Conservation (phyloP, 2,113 vertebrate species). For the Lontra canadensis region DNA sequence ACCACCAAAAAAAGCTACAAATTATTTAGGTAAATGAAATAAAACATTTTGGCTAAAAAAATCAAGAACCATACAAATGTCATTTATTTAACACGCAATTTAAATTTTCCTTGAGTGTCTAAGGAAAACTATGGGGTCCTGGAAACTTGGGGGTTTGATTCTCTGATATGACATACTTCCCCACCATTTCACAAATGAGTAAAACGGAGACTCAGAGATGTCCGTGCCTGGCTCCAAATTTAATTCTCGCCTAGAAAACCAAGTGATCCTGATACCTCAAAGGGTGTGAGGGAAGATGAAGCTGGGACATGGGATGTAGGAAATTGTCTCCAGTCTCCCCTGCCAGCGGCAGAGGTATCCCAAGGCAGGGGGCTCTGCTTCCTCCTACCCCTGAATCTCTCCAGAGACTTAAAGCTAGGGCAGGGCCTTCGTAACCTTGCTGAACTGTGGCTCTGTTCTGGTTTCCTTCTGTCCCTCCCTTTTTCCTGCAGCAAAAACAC, state of each 20-base stretch:
- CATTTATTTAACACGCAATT: not conserved
- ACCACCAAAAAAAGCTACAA: not conserved
- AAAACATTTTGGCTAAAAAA: not conserved
- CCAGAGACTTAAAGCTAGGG: not conserved
- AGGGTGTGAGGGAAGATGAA: not conserved
- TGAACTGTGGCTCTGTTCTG: not conserved
- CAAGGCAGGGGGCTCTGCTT: not conserved
- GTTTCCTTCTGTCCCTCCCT: not conserved
- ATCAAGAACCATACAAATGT: not conserved
- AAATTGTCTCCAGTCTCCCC: too few species aligned
- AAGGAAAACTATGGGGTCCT: not conserved
- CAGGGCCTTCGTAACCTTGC: not conserved
- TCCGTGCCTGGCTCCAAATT: not conserved
- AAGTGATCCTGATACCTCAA: not conserved
- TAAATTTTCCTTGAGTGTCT: not conserved
- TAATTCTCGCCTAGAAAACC: not conserved
- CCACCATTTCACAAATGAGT: not conserved
- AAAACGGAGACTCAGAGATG: not conserved
- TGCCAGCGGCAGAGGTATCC: not conserved
- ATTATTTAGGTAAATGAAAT: not conserved
- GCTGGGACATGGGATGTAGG: accelerated
- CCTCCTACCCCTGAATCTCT: not conserved
- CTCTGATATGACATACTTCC: not conserved
- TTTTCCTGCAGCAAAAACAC: constrained; percentile 20
- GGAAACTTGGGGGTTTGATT: not conserved